Conservation (phyloP, 2,888 invertebrate species). For the Folsomia candida region DNA sequence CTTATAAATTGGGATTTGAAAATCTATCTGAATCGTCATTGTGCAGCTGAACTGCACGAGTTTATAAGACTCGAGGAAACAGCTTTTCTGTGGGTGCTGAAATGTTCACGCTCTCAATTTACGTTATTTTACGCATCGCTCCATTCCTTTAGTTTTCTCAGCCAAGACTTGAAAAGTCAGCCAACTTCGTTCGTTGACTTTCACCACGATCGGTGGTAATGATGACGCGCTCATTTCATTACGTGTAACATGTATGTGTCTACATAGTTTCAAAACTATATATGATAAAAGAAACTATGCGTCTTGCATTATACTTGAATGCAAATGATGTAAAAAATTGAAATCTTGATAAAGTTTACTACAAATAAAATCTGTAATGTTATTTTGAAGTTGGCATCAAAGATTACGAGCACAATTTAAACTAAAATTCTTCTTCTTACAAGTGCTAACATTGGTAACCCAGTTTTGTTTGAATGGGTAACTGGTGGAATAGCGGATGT, state of each 20-base stretch:
- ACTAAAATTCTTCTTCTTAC: not conserved
- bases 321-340: too few relatives aligned
- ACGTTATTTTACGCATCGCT: not conserved
- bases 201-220: too few relatives aligned
- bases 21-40: not conserved
- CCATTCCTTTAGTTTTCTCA: not conserved
- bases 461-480: not conserved
- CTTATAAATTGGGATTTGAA: constrained; percentile 6
- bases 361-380: too few relatives aligned
- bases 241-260: too few relatives aligned
- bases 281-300: too few relatives aligned
- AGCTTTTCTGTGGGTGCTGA: not conserved
- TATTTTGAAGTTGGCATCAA: not conserved
- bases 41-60: not conserved
- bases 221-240: too few relatives aligned
- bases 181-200: too few relatives aligned
- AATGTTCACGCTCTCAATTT: not conserved
- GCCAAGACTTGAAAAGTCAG: too few relatives aligned
- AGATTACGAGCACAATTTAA: not conserved
- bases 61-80: not conserved
- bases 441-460: too few relatives aligned
- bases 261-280: too few relatives aligned
- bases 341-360: too few relatives aligned
- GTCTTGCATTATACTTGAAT: too few relatives aligned
- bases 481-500: constrained; percentile 20